Conservation (phyloP, 2,113 vertebrate species). For the Phrynocephalus versicolor region DNA sequence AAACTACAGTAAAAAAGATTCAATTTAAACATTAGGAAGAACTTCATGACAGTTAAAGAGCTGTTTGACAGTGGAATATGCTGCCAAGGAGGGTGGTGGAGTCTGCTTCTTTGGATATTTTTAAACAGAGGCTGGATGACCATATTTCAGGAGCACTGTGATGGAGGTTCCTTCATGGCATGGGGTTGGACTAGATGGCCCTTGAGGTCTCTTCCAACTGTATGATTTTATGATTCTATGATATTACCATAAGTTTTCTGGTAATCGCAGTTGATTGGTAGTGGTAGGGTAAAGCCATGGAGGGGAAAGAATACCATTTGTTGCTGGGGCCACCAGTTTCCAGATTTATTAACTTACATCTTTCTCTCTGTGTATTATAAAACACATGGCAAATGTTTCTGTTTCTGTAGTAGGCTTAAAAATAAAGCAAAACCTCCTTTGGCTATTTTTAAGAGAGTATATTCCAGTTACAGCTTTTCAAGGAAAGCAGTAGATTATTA, state of each 20-base stretch:
- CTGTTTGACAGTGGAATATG: too few relatives aligned
- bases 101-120: too few relatives aligned
- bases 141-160: too few relatives aligned
- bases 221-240: too few relatives aligned
- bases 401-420: not conserved
- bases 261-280: slow-evolving; percentile 62
- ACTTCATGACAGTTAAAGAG: too few relatives aligned
- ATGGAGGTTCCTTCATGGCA: too few relatives aligned
- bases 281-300: slow-evolving; percentile 26
- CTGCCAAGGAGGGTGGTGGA: too few relatives aligned
- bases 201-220: too few relatives aligned
- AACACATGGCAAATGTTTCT: slow-evolving; percentile 51
- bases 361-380: slow-evolving; percentile 48
- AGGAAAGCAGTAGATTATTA: not conserved
- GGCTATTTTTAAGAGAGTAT: slow-evolving; percentile 9
- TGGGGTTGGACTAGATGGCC: too few relatives aligned
- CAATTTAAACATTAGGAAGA: too few relatives aligned
- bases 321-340: slow-evolving; percentile 68
- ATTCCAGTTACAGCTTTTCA: slow-evolving; percentile 13
- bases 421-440: not conserved
- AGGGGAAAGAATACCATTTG: slow-evolving; percentile 65
- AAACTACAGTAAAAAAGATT: too few relatives aligned
- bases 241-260: slow-evolving; percentile 50
- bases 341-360: slow-evolving; percentile 59
- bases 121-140: too few relatives aligned